Conservation (phyloP, 37 sponge, comb jelly and placozoan species). For the Tethya wilhelma region DNA sequence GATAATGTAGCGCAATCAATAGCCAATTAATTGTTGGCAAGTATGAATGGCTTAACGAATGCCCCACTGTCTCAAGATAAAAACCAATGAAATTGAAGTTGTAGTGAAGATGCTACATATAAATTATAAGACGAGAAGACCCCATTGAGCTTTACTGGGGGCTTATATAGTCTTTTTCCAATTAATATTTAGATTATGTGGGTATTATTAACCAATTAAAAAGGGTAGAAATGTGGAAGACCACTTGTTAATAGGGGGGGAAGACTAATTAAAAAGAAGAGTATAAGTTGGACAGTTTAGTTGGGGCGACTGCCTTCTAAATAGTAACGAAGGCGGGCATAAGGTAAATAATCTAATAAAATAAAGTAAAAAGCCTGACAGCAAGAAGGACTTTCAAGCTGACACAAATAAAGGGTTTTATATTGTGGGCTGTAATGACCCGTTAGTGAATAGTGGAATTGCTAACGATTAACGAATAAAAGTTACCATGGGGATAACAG, state of each 20-base stretch:
- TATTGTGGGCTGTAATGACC: constrained; percentile 85
- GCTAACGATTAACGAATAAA: constrained; percentile 89
- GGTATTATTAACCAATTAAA: no score
- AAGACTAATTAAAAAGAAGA: not conserved
- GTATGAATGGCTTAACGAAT: constrained; percentile 93
- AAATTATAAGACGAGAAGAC: constrained; percentile 96
- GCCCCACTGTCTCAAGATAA: constrained; percentile 94
- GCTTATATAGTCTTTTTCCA: constrained; percentile 60
- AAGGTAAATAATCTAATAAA: constrained; percentile 61
- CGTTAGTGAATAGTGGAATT: constrained; percentile 72
- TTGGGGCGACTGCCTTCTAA: constrained; percentile 92
- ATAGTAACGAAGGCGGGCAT: constrained; percentile 88
- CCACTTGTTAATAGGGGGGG: constrained; percentile 32
- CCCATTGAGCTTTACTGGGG: constrained; percentile 92
- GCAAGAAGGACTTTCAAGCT: constrained; percentile 75
- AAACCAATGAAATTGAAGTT: constrained; percentile 91
- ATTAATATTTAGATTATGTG: constrained; percentile 64
- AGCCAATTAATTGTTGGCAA: constrained; percentile 96
- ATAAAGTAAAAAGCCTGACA: constrained; percentile 75
- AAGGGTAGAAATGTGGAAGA: constrained; percentile 38
- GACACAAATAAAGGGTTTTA: constrained; percentile 45
- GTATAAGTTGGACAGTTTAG: constrained; percentile 87
- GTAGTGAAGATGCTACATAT: constrained; percentile 93
- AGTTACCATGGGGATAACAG: constrained; percentile 96
- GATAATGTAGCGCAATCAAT: constrained; percentile 96